A percentile compares a stretch with the other conserved stretches of the same genome.
Evolutionary conservation across 2,888 invertebrate species (phyloP).

Genomic region (Eristalis intricaria): DNA sequence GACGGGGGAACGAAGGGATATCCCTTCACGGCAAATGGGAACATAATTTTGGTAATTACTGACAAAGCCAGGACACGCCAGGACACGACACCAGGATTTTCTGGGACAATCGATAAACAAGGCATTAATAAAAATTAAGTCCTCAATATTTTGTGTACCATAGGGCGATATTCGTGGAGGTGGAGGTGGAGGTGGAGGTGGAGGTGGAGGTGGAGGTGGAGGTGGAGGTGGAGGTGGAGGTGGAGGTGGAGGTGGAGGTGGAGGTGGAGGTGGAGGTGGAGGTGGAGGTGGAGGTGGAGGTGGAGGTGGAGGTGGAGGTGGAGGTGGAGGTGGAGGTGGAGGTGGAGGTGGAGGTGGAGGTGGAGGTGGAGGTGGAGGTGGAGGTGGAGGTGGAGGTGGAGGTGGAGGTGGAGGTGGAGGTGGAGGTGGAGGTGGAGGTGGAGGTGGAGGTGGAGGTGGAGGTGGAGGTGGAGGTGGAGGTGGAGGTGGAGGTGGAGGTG

Average conservation of each 20-base stretch:
- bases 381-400: background rate
- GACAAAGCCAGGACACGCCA: no score
- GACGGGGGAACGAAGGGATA: background rate
- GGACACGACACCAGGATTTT: background rate
- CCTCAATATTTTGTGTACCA: slow-evolving; percentile 2
- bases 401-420: background rate
- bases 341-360: background rate
- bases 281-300: background rate
- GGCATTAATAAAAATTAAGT: slow-evolving; percentile 36
- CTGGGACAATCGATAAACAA: slow-evolving; percentile 20
- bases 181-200: background rate
- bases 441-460: background rate
- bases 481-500: background rate
- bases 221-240: background rate
- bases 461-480: background rate
- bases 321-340: background rate
- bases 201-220: background rate
- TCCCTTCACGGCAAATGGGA: background rate
- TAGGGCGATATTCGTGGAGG: background rate
- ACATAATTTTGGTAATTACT: slow-evolving; percentile 35
- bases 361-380: background rate
- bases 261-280: background rate
- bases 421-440: background rate
- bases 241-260: background rate
- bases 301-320: background rate